phyloP scores from a whole-genome alignment of 1,140 invertebrate species.

The Whitmania pigra region DNA sequence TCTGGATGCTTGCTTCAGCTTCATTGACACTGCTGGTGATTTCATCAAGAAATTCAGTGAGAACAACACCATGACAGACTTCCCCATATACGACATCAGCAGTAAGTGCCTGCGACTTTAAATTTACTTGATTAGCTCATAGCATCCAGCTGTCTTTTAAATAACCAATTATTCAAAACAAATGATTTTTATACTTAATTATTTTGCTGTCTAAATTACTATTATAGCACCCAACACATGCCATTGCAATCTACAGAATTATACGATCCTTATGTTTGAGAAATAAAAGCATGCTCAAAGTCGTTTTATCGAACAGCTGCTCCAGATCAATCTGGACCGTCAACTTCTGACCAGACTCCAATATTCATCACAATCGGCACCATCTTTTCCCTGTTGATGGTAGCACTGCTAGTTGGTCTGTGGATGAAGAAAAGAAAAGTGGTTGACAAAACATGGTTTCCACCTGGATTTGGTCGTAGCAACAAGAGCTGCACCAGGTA shows the following conservation, averaged over 20 bases:
- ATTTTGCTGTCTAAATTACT: too few relatives aligned
- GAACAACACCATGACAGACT: not conserved
- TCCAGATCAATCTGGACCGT: not conserved
- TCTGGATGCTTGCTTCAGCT: not conserved
- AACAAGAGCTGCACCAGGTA: too few relatives aligned
- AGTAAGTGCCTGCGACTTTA: not conserved
- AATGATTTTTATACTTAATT: too few relatives aligned
- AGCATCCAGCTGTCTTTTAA: too few relatives aligned
- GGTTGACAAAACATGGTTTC: not conserved
- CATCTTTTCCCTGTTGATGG: not conserved
- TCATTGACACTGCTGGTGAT: not conserved
- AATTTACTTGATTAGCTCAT: too few relatives aligned
- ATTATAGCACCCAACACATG: too few relatives aligned
- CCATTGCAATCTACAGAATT: too few relatives aligned
- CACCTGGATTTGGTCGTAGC: not conserved
- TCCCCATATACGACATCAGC: not conserved
- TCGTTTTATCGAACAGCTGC: not conserved
- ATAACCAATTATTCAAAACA: too few relatives aligned
- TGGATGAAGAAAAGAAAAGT: not conserved
- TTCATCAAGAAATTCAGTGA: not conserved
- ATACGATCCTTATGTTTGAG: too few relatives aligned
- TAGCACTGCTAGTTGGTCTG: not conserved
- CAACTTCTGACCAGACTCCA: not conserved
- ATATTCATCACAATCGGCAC: not conserved
- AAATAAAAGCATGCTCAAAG: too few relatives aligned